Conservation (phyloP, 2,113 vertebrate genomes). For the Plecotus auritus region DNA sequence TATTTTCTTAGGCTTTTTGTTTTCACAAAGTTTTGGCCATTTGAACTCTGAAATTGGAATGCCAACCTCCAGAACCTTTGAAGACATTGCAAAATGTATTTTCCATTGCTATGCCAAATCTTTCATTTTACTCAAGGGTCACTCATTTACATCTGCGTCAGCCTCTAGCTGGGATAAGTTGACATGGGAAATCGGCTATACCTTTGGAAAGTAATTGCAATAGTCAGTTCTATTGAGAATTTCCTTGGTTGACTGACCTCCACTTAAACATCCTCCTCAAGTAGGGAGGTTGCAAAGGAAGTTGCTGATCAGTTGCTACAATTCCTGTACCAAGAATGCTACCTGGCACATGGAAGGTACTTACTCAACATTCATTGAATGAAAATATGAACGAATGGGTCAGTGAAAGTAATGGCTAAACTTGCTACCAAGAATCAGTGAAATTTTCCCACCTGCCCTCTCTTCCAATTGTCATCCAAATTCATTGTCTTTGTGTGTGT, state of each 20-base stretch:
- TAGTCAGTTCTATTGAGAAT: neutral
- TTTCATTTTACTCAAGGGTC: neutral
- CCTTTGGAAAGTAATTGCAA: neutral
- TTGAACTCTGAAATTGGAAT: constrained; percentile 42
- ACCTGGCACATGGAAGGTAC: neutral
- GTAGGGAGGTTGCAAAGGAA: neutral
- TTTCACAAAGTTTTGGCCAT: constrained; percentile 17
- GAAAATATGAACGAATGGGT: neutral
- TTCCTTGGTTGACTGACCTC: neutral
- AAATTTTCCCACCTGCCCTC: neutral
- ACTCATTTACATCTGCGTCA: neutral
- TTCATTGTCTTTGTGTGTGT: neutral
- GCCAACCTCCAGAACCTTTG: neutral
- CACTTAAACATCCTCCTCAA: neutral
- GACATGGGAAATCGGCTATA: neutral
- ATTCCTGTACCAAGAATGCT: neutral
- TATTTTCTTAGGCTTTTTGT: neutral
- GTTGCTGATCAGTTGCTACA: neutral
- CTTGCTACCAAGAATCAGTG: neutral
- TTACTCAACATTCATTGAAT: neutral
- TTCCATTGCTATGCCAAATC: neutral
- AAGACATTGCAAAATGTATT: neutral
- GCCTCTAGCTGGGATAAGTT: neutral
- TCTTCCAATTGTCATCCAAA: neutral
- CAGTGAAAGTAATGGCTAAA: neutral